Conservation (phyloP, 2,797 vertebrate genomes). For the Liparis tanakae region DNA sequence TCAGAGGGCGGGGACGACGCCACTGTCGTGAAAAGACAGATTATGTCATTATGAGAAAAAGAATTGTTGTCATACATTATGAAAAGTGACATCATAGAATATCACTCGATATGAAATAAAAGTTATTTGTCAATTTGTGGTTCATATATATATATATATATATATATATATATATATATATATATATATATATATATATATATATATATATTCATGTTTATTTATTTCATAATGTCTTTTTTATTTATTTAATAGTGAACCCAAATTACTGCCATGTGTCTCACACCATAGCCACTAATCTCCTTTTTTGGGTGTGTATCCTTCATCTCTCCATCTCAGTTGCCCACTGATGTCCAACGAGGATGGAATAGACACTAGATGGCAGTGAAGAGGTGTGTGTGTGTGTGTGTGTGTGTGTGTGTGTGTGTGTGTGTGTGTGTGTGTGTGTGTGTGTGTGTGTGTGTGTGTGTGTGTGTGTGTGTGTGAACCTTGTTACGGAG, state of each 20-base stretch:
- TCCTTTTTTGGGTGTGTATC: not conserved
- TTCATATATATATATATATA: too few relatives aligned
- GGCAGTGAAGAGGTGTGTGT: constrained; percentile 17
- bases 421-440: constrained; percentile 4
- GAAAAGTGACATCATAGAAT: not conserved
- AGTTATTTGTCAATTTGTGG: not conserved
- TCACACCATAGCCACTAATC: not conserved
- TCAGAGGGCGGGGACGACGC: not conserved
- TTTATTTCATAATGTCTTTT: not conserved
- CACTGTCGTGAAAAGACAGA: not conserved
- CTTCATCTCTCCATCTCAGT: not conserved
- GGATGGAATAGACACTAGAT: constrained; percentile 43
- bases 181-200: too few relatives aligned
- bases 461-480: not conserved
- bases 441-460: not conserved
- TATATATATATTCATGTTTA: too few relatives aligned
- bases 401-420: not conserved
- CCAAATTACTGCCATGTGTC: not conserved
- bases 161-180: too few relatives aligned
- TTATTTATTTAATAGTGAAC: not conserved
- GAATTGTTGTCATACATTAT: not conserved
- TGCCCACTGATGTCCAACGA: not conserved
- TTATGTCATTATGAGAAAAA: not conserved
- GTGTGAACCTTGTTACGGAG: constrained; percentile 73
- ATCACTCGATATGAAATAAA: not conserved